Evolutionary conservation across 2,797 vertebrate species (phyloP), one percentile per base, ranked within the genome.

Genomic region (Dryobates pubescens): DNA sequence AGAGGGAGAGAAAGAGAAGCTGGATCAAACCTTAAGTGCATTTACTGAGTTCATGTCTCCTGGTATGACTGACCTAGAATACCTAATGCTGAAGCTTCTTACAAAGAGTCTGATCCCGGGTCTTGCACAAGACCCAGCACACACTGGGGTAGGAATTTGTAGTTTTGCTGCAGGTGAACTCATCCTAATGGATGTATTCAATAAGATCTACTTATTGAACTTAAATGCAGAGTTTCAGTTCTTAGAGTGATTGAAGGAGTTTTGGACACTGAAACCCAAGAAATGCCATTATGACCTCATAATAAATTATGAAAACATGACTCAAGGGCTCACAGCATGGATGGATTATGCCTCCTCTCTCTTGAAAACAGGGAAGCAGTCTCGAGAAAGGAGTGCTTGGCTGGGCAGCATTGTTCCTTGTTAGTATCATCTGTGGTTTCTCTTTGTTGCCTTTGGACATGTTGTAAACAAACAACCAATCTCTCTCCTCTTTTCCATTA

Each of bases 181-280:
- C 93, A 1, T 75, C 79, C 30, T 92, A 96, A 95, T 84, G 68
- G 74, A 93, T 93, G 90, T 34, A 85, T 94, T 94, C 92, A 96
- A 70, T 93, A 94, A 88, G n/a, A 45, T 83, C 62, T 68, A 86
- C 76, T 74, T 94, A 71, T 74, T 93, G 82, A 93, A 92, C 92
- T 90, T 81, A 93, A 93, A 68, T 67, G 43, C 62, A 76, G 59
- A 58, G 49, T 73, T 62, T 88, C 1, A 13, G 36, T 73, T 94
- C 71, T 86, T 81, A 47, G 41, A 86, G 64, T 71, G 75, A 76
- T 65, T 88, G 64, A 56, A 89, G 76, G 58, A 67, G 23, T 83
- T 94, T 81, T 73, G 68, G 85, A 74, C 17, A 53, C 57, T 36
- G 53, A 88, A 57, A 86, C 73, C 70, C 38, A 84, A 30, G 17